These are phyloP conservation scores for Leguminivora glycinivorella DNA, from an alignment of 1,140 invertebrate species.

Conservation along the genomic window DNA sequence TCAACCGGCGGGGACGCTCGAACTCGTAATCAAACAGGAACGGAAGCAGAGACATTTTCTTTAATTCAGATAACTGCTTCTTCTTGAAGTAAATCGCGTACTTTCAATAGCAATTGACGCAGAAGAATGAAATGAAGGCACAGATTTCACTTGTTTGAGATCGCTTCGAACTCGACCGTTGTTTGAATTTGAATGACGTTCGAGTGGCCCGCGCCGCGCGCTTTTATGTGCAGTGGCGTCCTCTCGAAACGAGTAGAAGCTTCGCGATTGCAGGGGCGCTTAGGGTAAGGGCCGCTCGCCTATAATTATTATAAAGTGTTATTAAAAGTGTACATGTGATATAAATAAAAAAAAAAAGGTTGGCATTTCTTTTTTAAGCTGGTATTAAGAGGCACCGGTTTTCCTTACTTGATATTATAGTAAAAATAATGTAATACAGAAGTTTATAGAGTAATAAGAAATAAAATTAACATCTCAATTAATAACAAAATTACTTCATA, in stretches of 20 bases:
- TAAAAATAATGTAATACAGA: too few relatives aligned
- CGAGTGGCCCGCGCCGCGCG: slow-evolving; percentile 29
- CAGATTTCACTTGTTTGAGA: slow-evolving; percentile 7
- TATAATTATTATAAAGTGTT: too few relatives aligned
- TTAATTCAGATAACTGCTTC: slow-evolving; percentile 27
- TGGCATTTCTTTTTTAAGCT: too few relatives aligned
- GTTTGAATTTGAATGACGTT: slow-evolving; percentile 27
- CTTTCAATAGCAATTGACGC: not conserved
- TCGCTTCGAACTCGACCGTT: slow-evolving; percentile 18
- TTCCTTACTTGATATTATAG: too few relatives aligned
- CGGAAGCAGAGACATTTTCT: slow-evolving; percentile 61
- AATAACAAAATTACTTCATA: too few relatives aligned
- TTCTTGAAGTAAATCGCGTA: not conserved
- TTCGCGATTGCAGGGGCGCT: slow-evolving; percentile 44
- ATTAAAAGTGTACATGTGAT: too few relatives aligned
- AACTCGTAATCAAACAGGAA: slow-evolving; percentile 53
- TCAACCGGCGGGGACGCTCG: slow-evolving; percentile 70
- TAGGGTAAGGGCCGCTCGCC: slow-evolving; percentile 29
- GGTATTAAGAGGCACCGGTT: too few relatives aligned
- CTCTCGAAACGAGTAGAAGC: slow-evolving; percentile 45
- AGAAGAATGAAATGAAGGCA: not conserved
- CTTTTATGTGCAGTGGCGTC: slow-evolving; percentile 36
- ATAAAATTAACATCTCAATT: too few relatives aligned
- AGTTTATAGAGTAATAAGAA: too few relatives aligned
- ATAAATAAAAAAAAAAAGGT: too few relatives aligned